Base-by-base conservation (phyloP, 2,113 vertebrate genomes). In the western clawed frog (Xenopus tropicalis) region DNA sequence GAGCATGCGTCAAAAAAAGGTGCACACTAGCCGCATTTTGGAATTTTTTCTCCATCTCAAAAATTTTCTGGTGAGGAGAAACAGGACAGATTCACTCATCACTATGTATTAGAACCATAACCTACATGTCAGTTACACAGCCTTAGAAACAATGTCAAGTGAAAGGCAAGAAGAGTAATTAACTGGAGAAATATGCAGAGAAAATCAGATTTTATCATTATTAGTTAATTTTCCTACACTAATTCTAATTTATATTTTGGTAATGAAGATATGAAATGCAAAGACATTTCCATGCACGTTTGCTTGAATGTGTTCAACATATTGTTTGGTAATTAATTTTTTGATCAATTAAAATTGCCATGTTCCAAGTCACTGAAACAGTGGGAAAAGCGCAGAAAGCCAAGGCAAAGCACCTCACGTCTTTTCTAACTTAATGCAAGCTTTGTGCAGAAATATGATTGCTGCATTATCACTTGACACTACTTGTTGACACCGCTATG, bases 291-390 rank as follows among this genome's bases (percentile, higher is more conserved):
- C 2, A 11, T 16, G 20, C 42, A 52, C 57, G 51, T 51, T 46
- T 61, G 19, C n/a, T 21, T 61, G 23, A 16, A 48, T 56, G 43
- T 54, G 24, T 21, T 14, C 11, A n/a, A 69, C 25, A 57, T 14
- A 43, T 51, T 14, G 57, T 22, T 37, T 62, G 44, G 22, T 74
- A 74, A 75, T 75, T 75, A 69, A 69, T 69, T 58, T 43, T 69
- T 48, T 66, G 61, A 57, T 69, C 61, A 66, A 69, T 69, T 75
- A 74, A 61, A 74, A 74, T 51, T 66, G 42, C 56, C 29, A 24
- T 74, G 51, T 62, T 62, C 72, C 62, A 29, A 75, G 66, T 65
- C 44, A 29, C 56, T 61, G 58, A 43, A 43, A 13, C 44, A 61
- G 24, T 22, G 25, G 14, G 25, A 63, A 61, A 69, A 48, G 42